These are phyloP conservation scores for Thinocorus orbignyianus DNA, from an alignment of 2,113 vertebrate species.

Conservation along the genomic window DNA sequence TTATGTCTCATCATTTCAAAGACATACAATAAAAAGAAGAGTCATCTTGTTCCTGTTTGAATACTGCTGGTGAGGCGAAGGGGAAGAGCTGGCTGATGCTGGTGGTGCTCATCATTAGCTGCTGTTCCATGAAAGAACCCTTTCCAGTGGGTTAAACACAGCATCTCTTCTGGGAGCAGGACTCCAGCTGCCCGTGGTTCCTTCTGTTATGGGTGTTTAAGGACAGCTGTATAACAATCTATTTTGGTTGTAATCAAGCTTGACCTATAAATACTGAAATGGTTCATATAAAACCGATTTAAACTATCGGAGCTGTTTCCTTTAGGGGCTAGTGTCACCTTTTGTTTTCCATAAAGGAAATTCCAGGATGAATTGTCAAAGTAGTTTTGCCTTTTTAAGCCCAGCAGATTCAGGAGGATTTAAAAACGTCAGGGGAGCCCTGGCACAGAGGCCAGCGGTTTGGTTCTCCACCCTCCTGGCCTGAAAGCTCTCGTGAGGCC, in stretches of 20 bases:
- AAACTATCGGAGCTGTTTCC: background rate
- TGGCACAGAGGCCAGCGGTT: background rate
- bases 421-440: background rate
- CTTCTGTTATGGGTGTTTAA: background rate
- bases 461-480: background rate
- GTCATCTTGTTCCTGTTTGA: background rate
- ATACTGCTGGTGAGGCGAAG: background rate
- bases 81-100: background rate
- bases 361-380: background rate
- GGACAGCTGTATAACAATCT: background rate
- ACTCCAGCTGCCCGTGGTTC: background rate
- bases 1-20: background rate
- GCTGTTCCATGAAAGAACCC: too few species aligned
- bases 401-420: background rate
- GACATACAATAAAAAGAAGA: accelerated
- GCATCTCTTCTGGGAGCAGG: background rate
- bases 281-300: background rate
- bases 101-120: background rate
- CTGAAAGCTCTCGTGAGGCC: accelerated
- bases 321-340: background rate
- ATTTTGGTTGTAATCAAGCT: background rate
- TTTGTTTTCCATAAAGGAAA: conserved; percentile 10
- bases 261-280: background rate
- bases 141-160: background rate
- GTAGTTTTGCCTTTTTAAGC: background rate